These are phyloP conservation scores for Agrilus planipennis DNA, from an alignment of 1,140 invertebrate species.

Conservation along the genomic window DNA sequence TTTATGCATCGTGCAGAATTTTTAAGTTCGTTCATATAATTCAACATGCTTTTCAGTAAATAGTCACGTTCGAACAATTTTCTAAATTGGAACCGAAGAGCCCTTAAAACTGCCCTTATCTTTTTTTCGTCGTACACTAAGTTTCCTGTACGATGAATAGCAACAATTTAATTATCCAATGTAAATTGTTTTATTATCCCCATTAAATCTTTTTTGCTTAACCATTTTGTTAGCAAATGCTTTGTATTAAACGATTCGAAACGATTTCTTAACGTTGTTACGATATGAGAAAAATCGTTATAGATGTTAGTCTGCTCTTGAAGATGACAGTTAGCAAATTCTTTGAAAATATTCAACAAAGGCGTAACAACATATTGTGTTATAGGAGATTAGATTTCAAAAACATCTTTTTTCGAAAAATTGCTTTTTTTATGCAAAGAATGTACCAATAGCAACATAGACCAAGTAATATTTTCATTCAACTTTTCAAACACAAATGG, in stretches of 20 bases:
- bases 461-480: not conserved
- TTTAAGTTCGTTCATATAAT: slow-evolving; percentile 7
- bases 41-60: slow-evolving; percentile 1
- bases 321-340: slow-evolving; percentile 6
- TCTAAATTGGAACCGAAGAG: slow-evolving; percentile 9
- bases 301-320: slow-evolving; percentile 1
- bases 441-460: not conserved
- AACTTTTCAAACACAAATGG: not conserved
- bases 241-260: slow-evolving; percentile 10
- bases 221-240: slow-evolving; percentile 6
- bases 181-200: slow-evolving; percentile 4
- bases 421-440: slow-evolving; percentile 13
- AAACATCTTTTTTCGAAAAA: slow-evolving; percentile 14
- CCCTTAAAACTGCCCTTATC: slow-evolving; percentile 2
- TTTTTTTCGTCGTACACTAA: slow-evolving; percentile 9
- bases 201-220: not conserved
- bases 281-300: slow-evolving; percentile 3
- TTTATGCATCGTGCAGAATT: no score
- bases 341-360: slow-evolving; percentile 6
- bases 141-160: slow-evolving; percentile 5
- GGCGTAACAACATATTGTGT: slow-evolving; percentile 7
- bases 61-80: slow-evolving; percentile 9
- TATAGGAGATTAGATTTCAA: slow-evolving; percentile 6
- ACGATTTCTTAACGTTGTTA: slow-evolving; percentile 8
- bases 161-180: slow-evolving; percentile 2